Base-by-base conservation (phyloP, 1,140 invertebrate species). In the Zaprionus tsacasi region DNA sequence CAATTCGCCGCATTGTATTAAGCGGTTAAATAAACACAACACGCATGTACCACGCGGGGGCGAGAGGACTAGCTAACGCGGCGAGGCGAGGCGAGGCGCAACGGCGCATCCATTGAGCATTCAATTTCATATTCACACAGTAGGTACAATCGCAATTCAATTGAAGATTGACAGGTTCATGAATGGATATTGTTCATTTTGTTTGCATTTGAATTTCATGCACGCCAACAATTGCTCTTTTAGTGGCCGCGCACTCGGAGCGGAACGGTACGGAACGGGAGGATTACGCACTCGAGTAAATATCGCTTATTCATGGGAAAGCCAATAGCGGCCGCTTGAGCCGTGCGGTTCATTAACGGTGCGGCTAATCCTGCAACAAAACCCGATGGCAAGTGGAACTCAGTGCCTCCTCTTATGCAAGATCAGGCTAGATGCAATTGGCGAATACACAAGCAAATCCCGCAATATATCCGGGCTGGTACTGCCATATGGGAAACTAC, bases 201-300 rank as follows among this genome's bases (percentile, higher is more conserved):
- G 75, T 88, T 89, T 88, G 86, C 85, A 89, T 89, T 89, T 88
- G 85, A 88, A 90, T 89, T 88, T 88, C 86, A 89, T 88, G 85
- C 85, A 58, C 56, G 69, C 79, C 65, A 76, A 89, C 78, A 85
- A 88, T 88, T 88, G 85, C 81, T 89, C 85, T 89, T 88, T 88
- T 89, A 50, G 69, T 76, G 78, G 45, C 80, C 83, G 54, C 64
- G 76, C 82, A 79, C 70, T 67, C 40, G 75, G 15, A 52, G 17
- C 27, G 11, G 33, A 59, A 10, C 12, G 11, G 36, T 40, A 69
- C 52, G 65, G 60, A 56, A 38, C 36, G 57, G 82, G 68, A 74
- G 81, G 85, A 82, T 88, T 88, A 88, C 75, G 75, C 76, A 80
- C 80, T 79, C 66, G 81, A 82, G 78, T 71, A 79, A 76, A 85